phyloP scores from a whole-genome alignment of 2,113 vertebrate genomes.

The Caranx melampygus region DNA sequence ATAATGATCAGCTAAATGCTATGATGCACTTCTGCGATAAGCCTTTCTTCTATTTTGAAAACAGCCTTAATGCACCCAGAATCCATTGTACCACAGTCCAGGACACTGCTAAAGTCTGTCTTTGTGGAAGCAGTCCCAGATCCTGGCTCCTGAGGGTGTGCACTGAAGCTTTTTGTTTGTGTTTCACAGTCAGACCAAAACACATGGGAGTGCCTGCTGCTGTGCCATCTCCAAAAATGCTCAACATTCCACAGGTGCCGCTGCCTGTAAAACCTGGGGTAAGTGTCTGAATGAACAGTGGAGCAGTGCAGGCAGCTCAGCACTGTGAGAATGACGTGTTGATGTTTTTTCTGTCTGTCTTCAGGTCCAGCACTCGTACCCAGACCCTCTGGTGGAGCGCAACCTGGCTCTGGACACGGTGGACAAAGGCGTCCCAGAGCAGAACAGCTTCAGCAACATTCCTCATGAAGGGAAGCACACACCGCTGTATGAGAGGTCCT shows the following conservation, averaged over 20 bases:
- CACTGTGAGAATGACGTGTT: background rate
- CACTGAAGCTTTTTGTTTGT: conserved; percentile 9
- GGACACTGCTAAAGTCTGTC: too few species aligned
- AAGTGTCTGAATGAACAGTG: conserved; percentile 38
- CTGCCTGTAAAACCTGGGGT: conserved; percentile 89
- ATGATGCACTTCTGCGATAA: too few species aligned
- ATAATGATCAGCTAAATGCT: too few species aligned
- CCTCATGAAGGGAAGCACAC: conserved; percentile 94
- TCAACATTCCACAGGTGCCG: conserved; percentile 91
- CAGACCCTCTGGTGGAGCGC: conserved; percentile 37
- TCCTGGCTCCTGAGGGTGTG: background rate
- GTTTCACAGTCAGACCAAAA: conserved; percentile 89
- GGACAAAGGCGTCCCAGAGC: conserved; percentile 87
- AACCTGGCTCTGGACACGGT: conserved; percentile 26
- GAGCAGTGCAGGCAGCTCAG: background rate
- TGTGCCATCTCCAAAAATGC: conserved; percentile 88
- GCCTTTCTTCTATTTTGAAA: too few species aligned
- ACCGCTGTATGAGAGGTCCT: conserved; percentile 93
- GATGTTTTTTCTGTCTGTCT: background rate
- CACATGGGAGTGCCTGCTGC: conserved; percentile 88
- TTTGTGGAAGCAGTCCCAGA: too few species aligned
- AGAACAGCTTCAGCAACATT: conserved; percentile 94
- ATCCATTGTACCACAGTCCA: too few species aligned
- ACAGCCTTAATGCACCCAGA: too few species aligned
- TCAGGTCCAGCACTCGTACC: conserved; percentile 84